These are phyloP conservation scores for Cerastis rubricosa DNA, from an alignment of 2,888 invertebrate genomes.

Conservation along the genomic window DNA sequence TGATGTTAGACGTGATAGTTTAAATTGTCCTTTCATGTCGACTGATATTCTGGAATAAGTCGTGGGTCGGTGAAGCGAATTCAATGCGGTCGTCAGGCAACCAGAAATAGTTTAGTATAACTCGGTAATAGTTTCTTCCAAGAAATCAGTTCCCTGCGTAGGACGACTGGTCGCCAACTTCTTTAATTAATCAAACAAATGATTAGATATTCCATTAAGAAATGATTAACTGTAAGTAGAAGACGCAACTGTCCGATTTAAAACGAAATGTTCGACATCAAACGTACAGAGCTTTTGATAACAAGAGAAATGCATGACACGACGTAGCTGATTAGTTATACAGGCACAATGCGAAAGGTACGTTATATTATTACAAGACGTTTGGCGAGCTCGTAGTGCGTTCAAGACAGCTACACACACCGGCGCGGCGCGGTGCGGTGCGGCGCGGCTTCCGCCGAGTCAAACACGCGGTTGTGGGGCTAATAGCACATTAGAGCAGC, in stretches of 20 bases:
- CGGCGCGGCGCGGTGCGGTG: constrained; percentile 30
- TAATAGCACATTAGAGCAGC: constrained; percentile 86
- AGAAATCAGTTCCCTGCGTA: background rate
- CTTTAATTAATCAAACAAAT: background rate
- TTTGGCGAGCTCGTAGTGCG: constrained; percentile 34
- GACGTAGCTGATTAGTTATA: constrained; percentile 13
- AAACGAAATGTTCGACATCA: background rate
- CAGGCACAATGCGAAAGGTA: background rate
- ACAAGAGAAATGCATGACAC: background rate
- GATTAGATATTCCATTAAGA: background rate
- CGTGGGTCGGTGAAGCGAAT: background rate
- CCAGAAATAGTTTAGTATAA: background rate
- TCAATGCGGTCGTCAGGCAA: background rate
- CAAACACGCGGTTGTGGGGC: constrained; percentile 77
- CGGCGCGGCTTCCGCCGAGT: constrained; percentile 66
- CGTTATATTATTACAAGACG: constrained; percentile 33
- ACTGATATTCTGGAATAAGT: background rate
- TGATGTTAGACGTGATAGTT: constrained; percentile 2
- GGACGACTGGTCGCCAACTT: background rate
- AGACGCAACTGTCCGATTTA: background rate
- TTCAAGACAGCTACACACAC: constrained; percentile 27
- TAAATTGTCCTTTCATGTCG: background rate
- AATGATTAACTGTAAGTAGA: background rate
- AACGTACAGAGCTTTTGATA: background rate
- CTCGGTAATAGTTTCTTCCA: background rate